Conservation (phyloP, 2,888 invertebrate species). For the Stenoptilia bipunctidactyla region DNA sequence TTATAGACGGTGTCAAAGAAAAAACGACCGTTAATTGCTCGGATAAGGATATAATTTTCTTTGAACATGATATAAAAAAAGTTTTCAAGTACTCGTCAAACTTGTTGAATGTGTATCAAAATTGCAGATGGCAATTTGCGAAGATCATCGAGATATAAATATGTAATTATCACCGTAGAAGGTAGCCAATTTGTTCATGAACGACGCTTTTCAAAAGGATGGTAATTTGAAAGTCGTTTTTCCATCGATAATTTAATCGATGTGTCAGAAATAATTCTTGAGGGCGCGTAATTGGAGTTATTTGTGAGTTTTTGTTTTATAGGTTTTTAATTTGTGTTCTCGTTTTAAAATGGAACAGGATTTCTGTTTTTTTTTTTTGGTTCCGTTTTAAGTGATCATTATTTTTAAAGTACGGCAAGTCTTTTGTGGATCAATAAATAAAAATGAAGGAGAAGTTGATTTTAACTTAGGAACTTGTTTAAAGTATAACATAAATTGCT, state of each 20-base stretch:
- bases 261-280: background rate
- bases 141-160: constrained; percentile 31
- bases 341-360: no score
- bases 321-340: no score
- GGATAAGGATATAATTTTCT: background rate
- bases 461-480: no score
- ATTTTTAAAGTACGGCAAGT: no score
- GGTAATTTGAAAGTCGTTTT: background rate
- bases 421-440: no score
- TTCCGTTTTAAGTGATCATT: no score
- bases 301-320: background rate
- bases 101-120: constrained; percentile 27
- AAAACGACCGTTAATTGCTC: no score
- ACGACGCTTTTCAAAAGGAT: background rate
- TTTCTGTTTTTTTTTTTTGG: background rate
- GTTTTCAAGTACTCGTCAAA: constrained; percentile 10
- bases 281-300: constrained; percentile 3
- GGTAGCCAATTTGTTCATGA: constrained; percentile 38
- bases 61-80: background rate
- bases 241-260: background rate
- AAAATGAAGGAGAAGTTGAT: no score
- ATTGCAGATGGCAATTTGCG: constrained; percentile 32
- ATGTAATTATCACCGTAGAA: constrained; percentile 30
- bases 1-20: no score
- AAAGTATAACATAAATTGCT: no score